Percentiles rank a stretch among this genome's conserved stretches.
These are phyloP conservation scores for Amniataba percoides DNA, from an alignment of 2,797 vertebrate genomes.

Conservation along the genomic window DNA sequence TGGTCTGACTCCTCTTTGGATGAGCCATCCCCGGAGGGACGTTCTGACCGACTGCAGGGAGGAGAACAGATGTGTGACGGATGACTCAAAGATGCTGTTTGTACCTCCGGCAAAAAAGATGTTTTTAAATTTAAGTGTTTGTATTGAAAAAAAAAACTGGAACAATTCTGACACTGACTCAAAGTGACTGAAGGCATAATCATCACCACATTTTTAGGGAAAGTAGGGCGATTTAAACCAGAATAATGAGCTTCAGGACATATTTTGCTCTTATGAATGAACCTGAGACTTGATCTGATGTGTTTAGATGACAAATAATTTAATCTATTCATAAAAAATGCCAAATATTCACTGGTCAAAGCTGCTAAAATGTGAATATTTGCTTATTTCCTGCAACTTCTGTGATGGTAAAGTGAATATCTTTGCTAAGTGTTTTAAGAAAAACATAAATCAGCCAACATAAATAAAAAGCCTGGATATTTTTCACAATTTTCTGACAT, in stretches of 20 bases:
- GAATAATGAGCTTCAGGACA: not conserved
- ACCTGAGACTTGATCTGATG: not conserved
- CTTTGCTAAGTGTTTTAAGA: not conserved
- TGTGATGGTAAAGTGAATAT: not conserved
- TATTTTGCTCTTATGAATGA: not conserved
- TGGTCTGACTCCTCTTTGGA: conserved; percentile 95
- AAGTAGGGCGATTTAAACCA: not conserved
- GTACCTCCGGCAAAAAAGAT: not conserved
- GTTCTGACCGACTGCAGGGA: conserved; percentile 90
- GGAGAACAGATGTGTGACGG: not conserved
- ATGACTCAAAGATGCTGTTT: conserved; percentile 9
- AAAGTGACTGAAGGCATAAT: not conserved
- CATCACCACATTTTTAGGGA: conserved; percentile 1
- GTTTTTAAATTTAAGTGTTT: not conserved
- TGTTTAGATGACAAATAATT: not conserved
- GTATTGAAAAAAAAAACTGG: not conserved
- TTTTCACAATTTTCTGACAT: no score
- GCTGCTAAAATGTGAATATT: not conserved
- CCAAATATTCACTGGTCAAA: not conserved
- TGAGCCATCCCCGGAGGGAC: conserved; percentile 89
- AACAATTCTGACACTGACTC: not conserved
- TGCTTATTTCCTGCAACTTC: not conserved
- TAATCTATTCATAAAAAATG: not conserved
- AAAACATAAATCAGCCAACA: no score
- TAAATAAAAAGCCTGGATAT: no score